Conservation (phyloP, 2,888 invertebrate species). For the Tyria jacobaeae region DNA sequence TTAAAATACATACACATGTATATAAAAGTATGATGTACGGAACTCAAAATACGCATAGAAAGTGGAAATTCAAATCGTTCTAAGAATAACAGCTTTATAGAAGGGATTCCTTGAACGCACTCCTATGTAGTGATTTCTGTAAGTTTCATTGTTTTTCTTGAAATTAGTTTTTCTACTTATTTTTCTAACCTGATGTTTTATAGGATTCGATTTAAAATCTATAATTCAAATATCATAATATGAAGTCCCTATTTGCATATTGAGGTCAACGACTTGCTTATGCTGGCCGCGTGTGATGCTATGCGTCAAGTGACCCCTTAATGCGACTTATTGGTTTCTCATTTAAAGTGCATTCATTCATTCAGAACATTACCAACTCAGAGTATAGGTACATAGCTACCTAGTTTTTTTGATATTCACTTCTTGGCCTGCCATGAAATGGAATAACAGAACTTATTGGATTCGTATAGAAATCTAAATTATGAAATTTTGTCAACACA, state of each 20-base stretch:
- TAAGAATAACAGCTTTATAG: constrained; percentile 14
- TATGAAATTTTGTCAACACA: constrained; percentile 55
- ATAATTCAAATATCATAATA: constrained; percentile 60
- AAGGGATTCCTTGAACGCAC: constrained; percentile 16
- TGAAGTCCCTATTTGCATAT: constrained; percentile 72
- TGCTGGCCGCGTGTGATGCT: constrained; percentile 74
- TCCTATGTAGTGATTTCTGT: constrained; percentile 16
- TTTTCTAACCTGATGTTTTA: background rate
- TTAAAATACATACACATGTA: constrained; percentile 70
- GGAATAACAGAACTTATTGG: constrained; percentile 19
- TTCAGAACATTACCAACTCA: constrained; percentile 53
- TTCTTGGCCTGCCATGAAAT: constrained; percentile 21
- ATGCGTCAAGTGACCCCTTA: constrained; percentile 83
- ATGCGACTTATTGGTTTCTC: constrained; percentile 83
- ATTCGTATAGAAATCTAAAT: constrained; percentile 39
- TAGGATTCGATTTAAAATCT: constrained; percentile 51
- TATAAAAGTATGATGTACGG: constrained; percentile 19
- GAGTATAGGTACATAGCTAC: constrained; percentile 25
- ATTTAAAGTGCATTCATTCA: constrained; percentile 73
- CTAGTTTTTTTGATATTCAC: constrained; percentile 23
- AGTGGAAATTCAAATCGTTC: constrained; percentile 17
- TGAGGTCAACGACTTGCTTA: constrained; percentile 80
- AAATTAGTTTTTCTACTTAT: background rate
- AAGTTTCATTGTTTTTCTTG: constrained; percentile 17
- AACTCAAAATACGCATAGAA: constrained; percentile 15